Percentiles rank a stretch among this genome's conserved stretches.
Evolutionary conservation across 92 coral and sea anemone species (phyloP).

Genomic region (Porites lobata): DNA sequence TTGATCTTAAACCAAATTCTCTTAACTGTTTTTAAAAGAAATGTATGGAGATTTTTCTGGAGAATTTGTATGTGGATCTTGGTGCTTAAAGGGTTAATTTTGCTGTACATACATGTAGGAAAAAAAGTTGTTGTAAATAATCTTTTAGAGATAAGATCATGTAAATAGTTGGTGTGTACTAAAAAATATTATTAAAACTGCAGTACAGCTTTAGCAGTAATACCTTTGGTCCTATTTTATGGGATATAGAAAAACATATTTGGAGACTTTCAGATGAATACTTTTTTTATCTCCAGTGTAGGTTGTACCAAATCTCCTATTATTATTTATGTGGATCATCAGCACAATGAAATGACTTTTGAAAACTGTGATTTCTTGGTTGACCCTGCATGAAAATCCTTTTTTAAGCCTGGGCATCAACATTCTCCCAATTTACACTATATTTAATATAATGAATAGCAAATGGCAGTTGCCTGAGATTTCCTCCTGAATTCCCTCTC

Average conservation of each 20-base stretch:
- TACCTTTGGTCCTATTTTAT: not conserved
- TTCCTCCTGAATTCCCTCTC: too few relatives aligned
- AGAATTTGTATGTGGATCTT: not conserved
- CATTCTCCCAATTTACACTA: too few relatives aligned
- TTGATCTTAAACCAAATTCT: too few relatives aligned
- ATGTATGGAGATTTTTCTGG: too few relatives aligned
- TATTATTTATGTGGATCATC: too few relatives aligned
- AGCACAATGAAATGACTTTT: too few relatives aligned
- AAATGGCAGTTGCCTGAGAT: too few relatives aligned
- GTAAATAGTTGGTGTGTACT: not conserved
- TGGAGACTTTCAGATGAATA: not conserved
- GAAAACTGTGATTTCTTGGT: too few relatives aligned
- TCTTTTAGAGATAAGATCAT: not conserved
- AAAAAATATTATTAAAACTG: not conserved
- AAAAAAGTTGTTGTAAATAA: slow-evolving; percentile 4
- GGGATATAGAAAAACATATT: not conserved
- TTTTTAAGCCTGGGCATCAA: too few relatives aligned
- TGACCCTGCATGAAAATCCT: too few relatives aligned
- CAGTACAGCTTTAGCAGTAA: not conserved
- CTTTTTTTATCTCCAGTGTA: not conserved
- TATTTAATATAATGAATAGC: too few relatives aligned
- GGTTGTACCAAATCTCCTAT: not conserved
- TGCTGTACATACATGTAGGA: not conserved
- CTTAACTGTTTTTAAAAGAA: too few relatives aligned
- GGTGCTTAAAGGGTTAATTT: not conserved